Conservation (phyloP, 1,140 invertebrate species). For the Sesamia nonagrioides region DNA sequence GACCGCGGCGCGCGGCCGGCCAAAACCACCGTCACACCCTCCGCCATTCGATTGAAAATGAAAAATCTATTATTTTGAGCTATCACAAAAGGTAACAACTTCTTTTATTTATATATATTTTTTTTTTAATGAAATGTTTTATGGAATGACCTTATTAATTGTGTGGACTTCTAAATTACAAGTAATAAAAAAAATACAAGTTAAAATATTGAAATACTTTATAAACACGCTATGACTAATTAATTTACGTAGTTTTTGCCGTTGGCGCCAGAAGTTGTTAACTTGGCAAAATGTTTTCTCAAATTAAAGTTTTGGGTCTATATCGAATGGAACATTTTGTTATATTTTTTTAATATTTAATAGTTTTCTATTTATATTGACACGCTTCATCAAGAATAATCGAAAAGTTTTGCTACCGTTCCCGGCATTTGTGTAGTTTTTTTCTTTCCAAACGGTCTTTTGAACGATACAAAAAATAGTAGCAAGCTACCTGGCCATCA, state of each 20-base stretch:
- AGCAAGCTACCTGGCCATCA: constrained; percentile 72
- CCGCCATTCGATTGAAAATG: constrained; percentile 57
- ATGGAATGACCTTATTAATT: background rate
- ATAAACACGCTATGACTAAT: constrained; percentile 34
- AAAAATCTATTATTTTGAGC: constrained; percentile 54
- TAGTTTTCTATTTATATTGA: constrained; percentile 82
- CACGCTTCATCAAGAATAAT: constrained; percentile 78
- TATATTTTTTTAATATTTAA: constrained; percentile 72
- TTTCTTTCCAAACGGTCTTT: constrained; percentile 63
- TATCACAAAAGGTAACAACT: constrained; percentile 27
- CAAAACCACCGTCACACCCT: constrained; percentile 60
- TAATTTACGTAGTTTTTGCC: constrained; percentile 33
- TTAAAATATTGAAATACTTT: background rate
- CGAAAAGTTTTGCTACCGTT: constrained; percentile 81
- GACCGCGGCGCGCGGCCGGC: constrained; percentile 64
- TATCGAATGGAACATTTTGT: constrained; percentile 64
- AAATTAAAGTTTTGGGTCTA: constrained; percentile 64
- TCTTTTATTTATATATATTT: constrained; percentile 14
- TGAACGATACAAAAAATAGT: constrained; percentile 64
- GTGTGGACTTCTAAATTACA: background rate
- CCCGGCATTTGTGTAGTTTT: constrained; percentile 64
- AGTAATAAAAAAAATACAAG: background rate
- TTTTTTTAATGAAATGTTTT: background rate
- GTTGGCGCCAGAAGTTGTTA: constrained; percentile 66
- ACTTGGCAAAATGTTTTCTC: constrained; percentile 55